Evolutionary conservation across 2,113 vertebrate species (phyloP), one percentile per base, ranked within the genome.

Genomic region (Halichoeres trimaculatus): DNA sequence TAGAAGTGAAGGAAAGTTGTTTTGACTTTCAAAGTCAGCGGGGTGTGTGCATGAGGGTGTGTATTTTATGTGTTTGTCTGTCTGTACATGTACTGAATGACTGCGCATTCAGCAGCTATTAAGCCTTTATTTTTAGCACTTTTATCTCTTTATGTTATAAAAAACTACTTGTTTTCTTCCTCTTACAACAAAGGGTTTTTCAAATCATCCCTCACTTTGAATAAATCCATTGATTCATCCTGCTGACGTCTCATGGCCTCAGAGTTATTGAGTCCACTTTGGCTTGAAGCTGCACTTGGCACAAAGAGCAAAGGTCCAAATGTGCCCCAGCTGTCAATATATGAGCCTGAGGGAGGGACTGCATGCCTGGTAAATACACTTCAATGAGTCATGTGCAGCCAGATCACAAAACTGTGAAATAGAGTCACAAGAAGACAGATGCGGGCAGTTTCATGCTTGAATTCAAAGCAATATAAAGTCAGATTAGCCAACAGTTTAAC

Each of bases 21-120:
- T 88, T 83, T 85, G 87, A 82, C 77, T 89, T 40, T 74, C 81
- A 88, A 81, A 86, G 76, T 61, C 38, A n/a, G 41, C 13, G 10
- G 43, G 38, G 56, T 68, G 81, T 74, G 64, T 78, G 65, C 34
- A 2, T 73, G 5, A 30, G 47, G 55, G 70, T 22, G 12, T 59
- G 74, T 63, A 51, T 38, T 47, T 55, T 17, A 45, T 60, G 60
- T 43, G 66, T 36, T 22, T 8, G 36, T 41, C 34, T 8, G 36
- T 36, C 34, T 23, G 67, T 74, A 53, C 55, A 67, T 52, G 43
- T 54, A 22, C n/a, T 17, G 48, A 53, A 8, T 60, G 71, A 43
- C 36, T 41, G 16, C 30, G 56, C 74, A 80, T 78, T 67, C 30
- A 17, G 20, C 40, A 54, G 34, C 2, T 10, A 67, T 45, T 41